Evolutionary conservation across 1,140 invertebrate species (phyloP), one percentile per base, ranked within the genome.

Genomic region (Wiebesia pumilae): DNA sequence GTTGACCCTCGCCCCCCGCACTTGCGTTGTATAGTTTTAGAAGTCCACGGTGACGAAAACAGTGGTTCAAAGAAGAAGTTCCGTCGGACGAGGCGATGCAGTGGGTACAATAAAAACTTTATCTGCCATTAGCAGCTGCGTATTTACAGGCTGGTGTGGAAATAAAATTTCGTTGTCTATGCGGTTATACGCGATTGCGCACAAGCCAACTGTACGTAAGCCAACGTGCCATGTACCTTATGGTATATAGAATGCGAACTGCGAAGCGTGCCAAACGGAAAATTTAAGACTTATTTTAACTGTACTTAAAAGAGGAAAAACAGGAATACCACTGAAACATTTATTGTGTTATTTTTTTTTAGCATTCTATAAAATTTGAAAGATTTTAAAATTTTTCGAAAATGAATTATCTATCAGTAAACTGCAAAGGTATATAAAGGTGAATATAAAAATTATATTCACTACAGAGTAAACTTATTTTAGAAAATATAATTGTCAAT

Each of bases 281-380:
- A 81, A 69, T 67, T 47, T 51, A 82, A 73, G 67, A 30, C 47
- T 82, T 73, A 82, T 54, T 82, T 82, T 54, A 43, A 81, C 58
- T 38, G 35, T 9, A n/a, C 38, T 47, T 12, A 27, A 30, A 78
- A 9, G 2, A 27, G 19, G 10, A 58, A 10, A 58, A 58, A 58
- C 14, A 27, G 14, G 58, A 27, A 62, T 62, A 27, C 2, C 58
- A 16, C 24, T 62, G 21, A 62, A 62, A 27, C 24, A 6, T 27
- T 62, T 62, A 27, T 58, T 21, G 12, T 58, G 10, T 16, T n/a
- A n/a, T n/a, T 58, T 3, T 58, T 19, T 58, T 58, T 58, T 58
- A 12, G 2, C 19, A 58, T 58, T 58, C 19, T 62, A 27, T 14
- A 3, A 14, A 47, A 14, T 27, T 62, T 62, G 3, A 14, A 27